These are phyloP conservation scores for Oryzias javanicus DNA, from an alignment of 2,113 vertebrate genomes.

Conservation along the genomic window DNA sequence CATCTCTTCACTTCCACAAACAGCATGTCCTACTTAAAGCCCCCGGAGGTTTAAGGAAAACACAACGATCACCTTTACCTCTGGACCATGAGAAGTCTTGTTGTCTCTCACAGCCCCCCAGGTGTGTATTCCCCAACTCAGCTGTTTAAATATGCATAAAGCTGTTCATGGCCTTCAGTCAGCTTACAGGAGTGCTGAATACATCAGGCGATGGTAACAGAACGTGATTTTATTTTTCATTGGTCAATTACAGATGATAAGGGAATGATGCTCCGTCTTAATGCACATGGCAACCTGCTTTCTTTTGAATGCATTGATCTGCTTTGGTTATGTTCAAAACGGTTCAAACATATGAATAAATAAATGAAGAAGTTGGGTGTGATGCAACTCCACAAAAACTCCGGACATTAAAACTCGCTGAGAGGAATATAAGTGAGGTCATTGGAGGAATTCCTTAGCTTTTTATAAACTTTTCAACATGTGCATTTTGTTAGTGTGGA, in stretches of 20 bases:
- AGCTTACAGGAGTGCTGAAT: slow-evolving; percentile 27
- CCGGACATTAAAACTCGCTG: slow-evolving; percentile 17
- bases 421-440: slow-evolving; percentile 12
- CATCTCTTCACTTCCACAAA: slow-evolving; percentile 40
- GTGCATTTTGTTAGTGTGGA: slow-evolving; percentile 4
- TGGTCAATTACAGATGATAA: slow-evolving; percentile 55
- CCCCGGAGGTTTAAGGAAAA: slow-evolving; percentile 53
- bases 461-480: slow-evolving; percentile 2
- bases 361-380: slow-evolving; percentile 14
- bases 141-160: slow-evolving; percentile 49
- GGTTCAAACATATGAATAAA: slow-evolving; percentile 21
- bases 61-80: slow-evolving; percentile 65
- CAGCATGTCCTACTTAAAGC: slow-evolving; percentile 57
- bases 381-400: slow-evolving; percentile 31
- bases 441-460: slow-evolving; percentile 19
- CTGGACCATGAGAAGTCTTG: slow-evolving; percentile 30
- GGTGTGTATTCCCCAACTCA: neutral
- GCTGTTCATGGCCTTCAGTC: slow-evolving; percentile 38
- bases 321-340: slow-evolving; percentile 51
- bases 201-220: slow-evolving; percentile 33
- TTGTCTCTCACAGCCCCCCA: slow-evolving; percentile 11
- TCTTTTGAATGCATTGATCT: slow-evolving; percentile 50
- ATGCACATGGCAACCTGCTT: neutral
- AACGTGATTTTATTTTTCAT: slow-evolving; percentile 46
- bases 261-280: neutral